A percentile compares a stretch with the other conserved stretches of the same genome.
phyloP scores from a whole-genome alignment of 2,888 invertebrate species.

The Macrosiphum euphorbiae region DNA sequence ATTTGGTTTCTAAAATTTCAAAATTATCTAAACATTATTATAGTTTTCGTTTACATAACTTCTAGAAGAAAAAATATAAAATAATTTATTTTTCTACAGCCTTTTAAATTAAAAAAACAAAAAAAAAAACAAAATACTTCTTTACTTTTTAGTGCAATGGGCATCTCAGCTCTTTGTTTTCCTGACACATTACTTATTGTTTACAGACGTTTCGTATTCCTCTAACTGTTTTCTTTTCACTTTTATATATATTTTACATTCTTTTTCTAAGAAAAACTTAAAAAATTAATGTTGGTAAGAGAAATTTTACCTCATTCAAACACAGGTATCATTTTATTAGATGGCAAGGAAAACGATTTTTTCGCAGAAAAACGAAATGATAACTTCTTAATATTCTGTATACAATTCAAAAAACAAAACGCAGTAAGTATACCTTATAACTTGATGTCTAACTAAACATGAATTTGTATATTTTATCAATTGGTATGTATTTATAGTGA shows the following conservation, averaged over 20 bases:
- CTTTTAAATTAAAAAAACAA: neutral
- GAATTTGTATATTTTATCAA: neutral
- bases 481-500: neutral
- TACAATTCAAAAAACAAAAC: neutral
- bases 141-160: neutral
- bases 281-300: constrained; percentile 10
- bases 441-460: neutral
- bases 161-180: constrained; percentile 15
- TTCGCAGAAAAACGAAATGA: neutral
- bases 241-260: neutral
- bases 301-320: neutral
- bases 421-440: neutral
- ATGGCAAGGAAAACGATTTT: neutral
- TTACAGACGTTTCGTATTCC: neutral
- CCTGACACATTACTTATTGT: constrained; percentile 24
- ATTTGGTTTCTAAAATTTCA: neutral
- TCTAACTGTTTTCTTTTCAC: neutral
- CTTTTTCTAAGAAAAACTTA: neutral
- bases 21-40: neutral
- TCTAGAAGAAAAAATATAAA: neutral
- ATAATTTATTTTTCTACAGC: neutral
- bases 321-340: constrained; percentile 18
- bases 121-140: neutral
- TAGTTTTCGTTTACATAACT: neutral
- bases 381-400: neutral